phyloP scores from a whole-genome alignment of 2,888 invertebrate genomes.

The Dioctria linearis region DNA sequence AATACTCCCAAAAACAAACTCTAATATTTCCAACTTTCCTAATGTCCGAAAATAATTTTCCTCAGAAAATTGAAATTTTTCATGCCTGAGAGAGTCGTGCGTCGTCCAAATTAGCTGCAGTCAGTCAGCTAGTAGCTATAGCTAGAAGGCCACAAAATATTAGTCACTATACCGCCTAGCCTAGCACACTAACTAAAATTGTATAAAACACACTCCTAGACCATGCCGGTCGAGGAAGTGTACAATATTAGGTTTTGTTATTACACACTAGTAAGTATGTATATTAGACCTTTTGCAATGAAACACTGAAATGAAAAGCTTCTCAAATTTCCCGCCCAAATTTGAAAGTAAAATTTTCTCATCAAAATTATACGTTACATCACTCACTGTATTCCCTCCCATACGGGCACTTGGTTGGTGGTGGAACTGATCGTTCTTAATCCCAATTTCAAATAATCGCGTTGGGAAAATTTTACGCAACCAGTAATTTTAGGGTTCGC shows the following conservation, averaged over 20 bases:
- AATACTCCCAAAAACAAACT: constrained; percentile 36
- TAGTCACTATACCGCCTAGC: constrained; percentile 9
- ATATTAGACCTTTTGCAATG: constrained; percentile 15
- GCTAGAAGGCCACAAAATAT: neutral
- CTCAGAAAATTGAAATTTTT: constrained; percentile 2
- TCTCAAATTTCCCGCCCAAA: constrained; percentile 47
- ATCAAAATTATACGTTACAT: constrained; percentile 1
- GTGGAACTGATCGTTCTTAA: too few relatives aligned
- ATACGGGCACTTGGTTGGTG: neutral
- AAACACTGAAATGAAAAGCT: constrained; percentile 29
- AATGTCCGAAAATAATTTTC: constrained; percentile 27
- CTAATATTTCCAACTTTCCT: too few relatives aligned
- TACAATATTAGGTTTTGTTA: too few relatives aligned
- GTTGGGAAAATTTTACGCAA: too few relatives aligned
- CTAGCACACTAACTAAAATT: neutral
- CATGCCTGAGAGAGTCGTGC: constrained; percentile 3
- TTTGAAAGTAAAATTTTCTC: constrained; percentile 28
- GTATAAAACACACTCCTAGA: too few relatives aligned
- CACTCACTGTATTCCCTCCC: constrained; percentile 14
- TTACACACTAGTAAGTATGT: neutral
- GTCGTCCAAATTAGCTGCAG: constrained; percentile 22
- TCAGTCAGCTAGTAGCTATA: neutral
- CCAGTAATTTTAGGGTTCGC: neutral
- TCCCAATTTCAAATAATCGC: too few relatives aligned
- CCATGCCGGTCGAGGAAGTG: too few relatives aligned